Conservation (phyloP, 1,140 invertebrate species). For the Zaprionus tsacasi region DNA sequence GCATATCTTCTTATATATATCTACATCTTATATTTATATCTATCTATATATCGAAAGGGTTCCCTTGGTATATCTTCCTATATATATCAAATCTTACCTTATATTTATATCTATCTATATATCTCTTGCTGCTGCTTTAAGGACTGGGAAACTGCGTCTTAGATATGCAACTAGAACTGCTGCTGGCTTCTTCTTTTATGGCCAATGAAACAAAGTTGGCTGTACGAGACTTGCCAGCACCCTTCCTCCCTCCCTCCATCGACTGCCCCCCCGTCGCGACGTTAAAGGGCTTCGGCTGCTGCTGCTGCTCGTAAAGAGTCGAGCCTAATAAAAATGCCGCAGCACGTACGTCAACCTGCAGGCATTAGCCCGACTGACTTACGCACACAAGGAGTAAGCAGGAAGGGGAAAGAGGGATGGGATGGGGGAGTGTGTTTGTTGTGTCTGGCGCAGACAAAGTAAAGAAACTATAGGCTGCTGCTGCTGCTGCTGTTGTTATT, state of each 20-base stretch:
- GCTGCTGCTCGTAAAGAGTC: constrained; percentile 69
- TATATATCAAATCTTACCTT: too few relatives aligned
- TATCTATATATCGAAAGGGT: too few relatives aligned
- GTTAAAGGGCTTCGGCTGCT: constrained; percentile 55
- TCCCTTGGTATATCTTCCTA: too few relatives aligned
- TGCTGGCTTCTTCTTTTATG: constrained; percentile 64
- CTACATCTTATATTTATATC: not conserved
- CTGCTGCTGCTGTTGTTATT: constrained; percentile 67
- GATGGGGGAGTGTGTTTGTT: constrained; percentile 8
- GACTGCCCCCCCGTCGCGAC: constrained; percentile 16
- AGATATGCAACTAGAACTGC: constrained; percentile 20
- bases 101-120: not conserved
- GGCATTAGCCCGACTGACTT: constrained; percentile 68
- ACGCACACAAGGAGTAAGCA: not conserved
- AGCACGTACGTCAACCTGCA: constrained; percentile 80
- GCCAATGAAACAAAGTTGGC: constrained; percentile 58
- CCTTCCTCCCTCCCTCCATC: constrained; percentile 14
- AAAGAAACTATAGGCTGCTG: constrained; percentile 20
- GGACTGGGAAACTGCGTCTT: not conserved
- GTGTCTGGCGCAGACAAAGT: constrained; percentile 21
- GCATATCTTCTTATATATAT: too few relatives aligned
- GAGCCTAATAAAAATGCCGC: constrained; percentile 81
- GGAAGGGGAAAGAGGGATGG: not conserved
- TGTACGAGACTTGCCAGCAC: not conserved
- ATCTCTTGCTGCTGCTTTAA: not conserved